Conservation (phyloP, 53 echinoderm and acorn worm species). For the Patiria pectinifera region DNA sequence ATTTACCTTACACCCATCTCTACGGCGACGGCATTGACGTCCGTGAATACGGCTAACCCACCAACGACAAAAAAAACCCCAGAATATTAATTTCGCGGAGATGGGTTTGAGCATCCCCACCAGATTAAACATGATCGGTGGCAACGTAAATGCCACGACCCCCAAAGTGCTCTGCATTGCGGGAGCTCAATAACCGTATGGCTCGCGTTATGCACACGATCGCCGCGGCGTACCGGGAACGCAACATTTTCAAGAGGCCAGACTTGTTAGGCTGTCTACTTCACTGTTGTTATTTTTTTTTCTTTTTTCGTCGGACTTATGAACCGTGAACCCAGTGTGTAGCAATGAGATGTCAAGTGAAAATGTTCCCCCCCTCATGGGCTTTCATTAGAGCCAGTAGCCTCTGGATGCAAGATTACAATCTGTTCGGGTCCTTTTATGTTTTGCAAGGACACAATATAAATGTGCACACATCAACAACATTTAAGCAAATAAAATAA, state of each 20-base stretch:
- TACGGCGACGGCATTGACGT: neutral
- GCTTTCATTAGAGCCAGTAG: too few species aligned
- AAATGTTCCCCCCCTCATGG: too few species aligned
- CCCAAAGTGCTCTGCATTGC: constrained; percentile 26
- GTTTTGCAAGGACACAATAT: too few species aligned
- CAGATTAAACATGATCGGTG: constrained; percentile 50
- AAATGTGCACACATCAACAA: too few species aligned
- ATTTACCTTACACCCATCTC: neutral
- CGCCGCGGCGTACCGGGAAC: neutral
- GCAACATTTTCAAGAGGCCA: neutral
- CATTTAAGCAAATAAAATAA: too few species aligned
- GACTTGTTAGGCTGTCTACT: neutral
- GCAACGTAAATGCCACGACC: constrained; percentile 61
- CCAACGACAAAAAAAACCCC: neutral
- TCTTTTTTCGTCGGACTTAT: neutral
- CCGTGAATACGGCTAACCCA: too few species aligned
- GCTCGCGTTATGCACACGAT: constrained; percentile 7
- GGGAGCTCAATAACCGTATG: constrained; percentile 24
- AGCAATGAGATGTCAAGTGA: too few species aligned
- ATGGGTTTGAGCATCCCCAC: constrained; percentile 21
- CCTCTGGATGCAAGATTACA: too few species aligned
- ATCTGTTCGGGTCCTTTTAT: too few species aligned
- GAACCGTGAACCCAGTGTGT: neutral
- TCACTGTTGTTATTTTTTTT: neutral
- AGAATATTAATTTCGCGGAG: constrained; percentile 42